These are phyloP conservation scores for Sebastes trivittatus DNA, from an alignment of 2,797 vertebrate genomes.

Conservation along the genomic window DNA sequence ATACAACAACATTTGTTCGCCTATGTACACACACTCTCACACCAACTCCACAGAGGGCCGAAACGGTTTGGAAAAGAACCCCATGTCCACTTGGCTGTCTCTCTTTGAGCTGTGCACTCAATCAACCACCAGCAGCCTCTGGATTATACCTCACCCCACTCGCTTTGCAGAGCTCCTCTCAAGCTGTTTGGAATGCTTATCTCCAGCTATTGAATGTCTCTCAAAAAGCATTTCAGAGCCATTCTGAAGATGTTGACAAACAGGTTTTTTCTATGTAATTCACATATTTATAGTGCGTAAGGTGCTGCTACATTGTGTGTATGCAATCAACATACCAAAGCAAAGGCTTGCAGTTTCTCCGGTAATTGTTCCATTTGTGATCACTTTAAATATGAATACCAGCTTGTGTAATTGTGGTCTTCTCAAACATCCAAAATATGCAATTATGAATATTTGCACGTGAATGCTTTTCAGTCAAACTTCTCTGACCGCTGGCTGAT, in stretches of 20 bases:
- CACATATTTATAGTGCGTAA: not conserved
- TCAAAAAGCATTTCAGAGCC: constrained; percentile 41
- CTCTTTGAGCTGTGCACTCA: constrained; percentile 49
- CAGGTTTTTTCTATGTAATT: constrained; percentile 18
- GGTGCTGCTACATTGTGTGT: constrained; percentile 12
- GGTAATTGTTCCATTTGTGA: constrained; percentile 13
- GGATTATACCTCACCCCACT: constrained; percentile 54
- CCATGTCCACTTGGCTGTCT: constrained; percentile 46
- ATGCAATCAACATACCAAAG: constrained; percentile 7
- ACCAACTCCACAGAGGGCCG: constrained; percentile 15
- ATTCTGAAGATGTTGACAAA: constrained; percentile 35
- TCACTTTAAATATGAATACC: constrained; percentile 4
- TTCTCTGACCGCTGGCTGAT: not conserved
- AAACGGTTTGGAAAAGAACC: constrained; percentile 5
- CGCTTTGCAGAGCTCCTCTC: constrained; percentile 30
- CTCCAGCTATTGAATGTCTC: constrained; percentile 39
- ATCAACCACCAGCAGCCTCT: constrained; percentile 58
- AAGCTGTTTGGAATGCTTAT: constrained; percentile 49
- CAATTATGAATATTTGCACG: not conserved
- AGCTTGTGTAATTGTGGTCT: not conserved
- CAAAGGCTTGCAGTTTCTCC: not conserved
- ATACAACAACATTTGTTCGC: constrained; percentile 24
- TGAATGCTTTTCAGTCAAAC: not conserved
- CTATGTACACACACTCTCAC: constrained; percentile 22
- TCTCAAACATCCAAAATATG: not conserved